These are phyloP conservation scores for Pungitius pungitius DNA, from an alignment of 2,113 vertebrate genomes.

Conservation along the genomic window DNA sequence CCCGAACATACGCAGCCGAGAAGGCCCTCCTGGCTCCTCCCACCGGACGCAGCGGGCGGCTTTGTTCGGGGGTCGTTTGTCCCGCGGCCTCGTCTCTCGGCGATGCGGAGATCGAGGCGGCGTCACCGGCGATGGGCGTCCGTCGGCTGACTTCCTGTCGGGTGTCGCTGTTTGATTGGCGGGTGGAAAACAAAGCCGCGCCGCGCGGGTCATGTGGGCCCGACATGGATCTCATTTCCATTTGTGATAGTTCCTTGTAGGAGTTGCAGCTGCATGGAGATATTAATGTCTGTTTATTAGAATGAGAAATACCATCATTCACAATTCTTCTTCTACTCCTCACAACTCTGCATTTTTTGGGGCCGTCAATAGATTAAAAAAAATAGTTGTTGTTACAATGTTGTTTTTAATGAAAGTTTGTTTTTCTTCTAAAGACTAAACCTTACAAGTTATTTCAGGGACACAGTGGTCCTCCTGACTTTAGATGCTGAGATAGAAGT, in stretches of 20 bases:
- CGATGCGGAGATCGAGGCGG: not conserved
- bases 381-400: no score
- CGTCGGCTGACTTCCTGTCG: conserved; percentile 9
- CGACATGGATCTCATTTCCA: conserved; percentile 35
- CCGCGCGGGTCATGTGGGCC: conserved; percentile 33
- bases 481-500: no score
- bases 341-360: no score
- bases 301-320: conserved; percentile 21
- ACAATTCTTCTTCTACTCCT: no score
- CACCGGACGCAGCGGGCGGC: not conserved
- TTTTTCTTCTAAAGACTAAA: no score
- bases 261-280: not conserved
- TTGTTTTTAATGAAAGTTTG: no score
- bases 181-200: not conserved
- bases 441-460: no score
- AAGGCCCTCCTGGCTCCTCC: not conserved
- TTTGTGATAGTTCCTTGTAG: conserved; percentile 8
- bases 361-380: no score
- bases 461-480: no score
- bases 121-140: not conserved
- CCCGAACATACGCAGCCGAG: no score
- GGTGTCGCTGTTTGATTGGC: conserved; percentile 5
- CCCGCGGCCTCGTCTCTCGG: not conserved
- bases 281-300: conserved; percentile 11
- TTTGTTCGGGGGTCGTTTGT: not conserved